phyloP scores from a whole-genome alignment of 2,113 vertebrate species.

The Haemorhous mexicanus region DNA sequence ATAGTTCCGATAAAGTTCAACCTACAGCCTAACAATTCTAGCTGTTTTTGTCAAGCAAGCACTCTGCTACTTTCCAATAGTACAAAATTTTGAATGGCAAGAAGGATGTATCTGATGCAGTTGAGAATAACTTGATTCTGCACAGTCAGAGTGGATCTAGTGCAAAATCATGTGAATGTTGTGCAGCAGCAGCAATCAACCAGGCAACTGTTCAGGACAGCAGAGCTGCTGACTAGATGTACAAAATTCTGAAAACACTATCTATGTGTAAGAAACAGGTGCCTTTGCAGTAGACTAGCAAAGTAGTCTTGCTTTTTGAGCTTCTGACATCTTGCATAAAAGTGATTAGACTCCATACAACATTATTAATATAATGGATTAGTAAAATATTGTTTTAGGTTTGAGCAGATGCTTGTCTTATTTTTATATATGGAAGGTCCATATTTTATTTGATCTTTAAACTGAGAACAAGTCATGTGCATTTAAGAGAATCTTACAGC shows the following conservation, averaged over 20 bases:
- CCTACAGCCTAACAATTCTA: not conserved
- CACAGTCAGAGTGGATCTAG: not conserved
- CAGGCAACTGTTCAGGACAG: not conserved
- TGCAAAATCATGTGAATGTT: not conserved
- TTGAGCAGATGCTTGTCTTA: not conserved
- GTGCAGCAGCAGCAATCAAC: not conserved
- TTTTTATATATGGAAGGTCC: not conserved
- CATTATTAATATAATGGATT: not conserved
- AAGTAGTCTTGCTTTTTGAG: not conserved
- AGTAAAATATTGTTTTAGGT: not conserved
- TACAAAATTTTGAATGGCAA: not conserved
- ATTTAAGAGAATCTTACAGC: not conserved
- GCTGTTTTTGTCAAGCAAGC: not conserved
- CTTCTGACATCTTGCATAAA: not conserved
- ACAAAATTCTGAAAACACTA: not conserved
- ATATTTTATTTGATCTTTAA: not conserved
- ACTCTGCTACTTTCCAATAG: not conserved
- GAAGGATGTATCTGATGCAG: not conserved
- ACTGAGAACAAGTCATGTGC: not conserved
- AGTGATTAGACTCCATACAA: not conserved
- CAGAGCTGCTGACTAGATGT: not conserved
- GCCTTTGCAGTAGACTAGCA: not conserved
- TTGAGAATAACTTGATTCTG: not conserved
- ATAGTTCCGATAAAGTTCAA: not conserved
- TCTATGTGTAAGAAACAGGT: not conserved